Base-by-base conservation (phyloP, 1,140 invertebrate genomes). In the Proales similis region DNA sequence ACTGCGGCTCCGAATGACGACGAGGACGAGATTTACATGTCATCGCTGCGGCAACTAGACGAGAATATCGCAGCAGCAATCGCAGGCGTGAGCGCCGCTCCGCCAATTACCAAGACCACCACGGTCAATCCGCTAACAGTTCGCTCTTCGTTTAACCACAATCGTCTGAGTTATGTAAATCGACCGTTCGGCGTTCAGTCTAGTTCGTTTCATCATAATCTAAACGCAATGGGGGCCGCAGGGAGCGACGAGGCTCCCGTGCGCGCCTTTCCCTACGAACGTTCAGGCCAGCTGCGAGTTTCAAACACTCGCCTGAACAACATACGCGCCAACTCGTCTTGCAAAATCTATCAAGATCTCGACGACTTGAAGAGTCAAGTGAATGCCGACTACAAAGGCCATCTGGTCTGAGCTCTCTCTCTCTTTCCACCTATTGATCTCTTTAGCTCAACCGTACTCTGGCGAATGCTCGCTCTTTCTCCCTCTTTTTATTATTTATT, bases 301-400 rank as follows among this genome's bases (percentile, higher is more conserved):
- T n/a, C n/a, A n/a, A n/a, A n/a, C n/a, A 42, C 51, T 19, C 39
- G 45, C 19, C n/a, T 57, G 20, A 57, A 57, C 32, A 39, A 11
- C 20, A 42, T 42, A 19, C 51, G 51, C 19, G 36, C 51, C 9
- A 57, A 42, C 22, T 57, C 51, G n/a, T 57, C 51, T 7, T 57
- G 51, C 45, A 57, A 57, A 57, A 57, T 57, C 17, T 57, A 57
- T 27, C 51, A 57, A 57, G 51, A 57, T 36, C 32, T 57, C 29
- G 51, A 57, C 19, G n/a, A n/a, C n/a, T n/a, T n/a, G n/a, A n/a
- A n/a, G n/a, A n/a, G n/a, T n/a, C n/a, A n/a, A n/a, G n/a, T n/a
- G n/a, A n/a, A n/a, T n/a, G 36, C 39, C 39, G 51, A 57, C 12
- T 38, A 12, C 14, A 57, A 39, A 42, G 51, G 51, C 19, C 36